Evolutionary conservation across 2,888 invertebrate species (phyloP), one percentile per base, ranked within the genome.

Genomic region (Calameuta idolon): DNA sequence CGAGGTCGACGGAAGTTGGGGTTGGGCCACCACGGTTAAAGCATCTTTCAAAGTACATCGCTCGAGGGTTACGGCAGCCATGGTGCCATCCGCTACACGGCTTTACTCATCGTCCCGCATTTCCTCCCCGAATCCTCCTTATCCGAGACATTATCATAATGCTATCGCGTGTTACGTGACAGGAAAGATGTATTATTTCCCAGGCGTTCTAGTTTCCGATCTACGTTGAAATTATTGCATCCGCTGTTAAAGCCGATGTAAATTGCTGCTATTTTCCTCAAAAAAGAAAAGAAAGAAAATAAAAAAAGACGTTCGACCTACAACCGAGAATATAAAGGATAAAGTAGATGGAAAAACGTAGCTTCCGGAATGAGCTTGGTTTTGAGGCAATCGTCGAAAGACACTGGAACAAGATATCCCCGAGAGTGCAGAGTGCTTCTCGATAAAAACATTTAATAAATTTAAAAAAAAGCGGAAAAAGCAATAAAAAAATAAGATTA

Each of bases 121-220:
- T 87, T 88, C 87, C 86, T 83, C 79, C 81, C 81, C 82, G 87
- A 87, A 87, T 88, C 88, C 89, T 87, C 83, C 88, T 89, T 87
- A 89, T 88, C 89, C 87, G 80, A 83, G 79, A 85, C 89, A 90
- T 90, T 90, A 90, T 89, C 89, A 89, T 90, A 90, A 90, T 89
- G 87, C 87, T 87, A 87, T 89, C 87, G 87, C 85, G 84, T 84
- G 84, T 86, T 90, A 90, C 89, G 89, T 89, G 89, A 89, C 88
- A 84, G 85, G 89, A 89, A 90, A 89, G 89, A 89, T 85, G 88
- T 89, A 89, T 89, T 88, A 88, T 88, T 87, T 83, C 76, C 77
- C 76, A 76, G 78, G 76, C 76, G 82, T 83, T 82, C 83, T 79
- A 82, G 83, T 83, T 85, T 83, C 84, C 85, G 85, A 85, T 85